Base-by-base conservation (phyloP, 1,140 invertebrate genomes). In the Hypsibius dujardini region DNA sequence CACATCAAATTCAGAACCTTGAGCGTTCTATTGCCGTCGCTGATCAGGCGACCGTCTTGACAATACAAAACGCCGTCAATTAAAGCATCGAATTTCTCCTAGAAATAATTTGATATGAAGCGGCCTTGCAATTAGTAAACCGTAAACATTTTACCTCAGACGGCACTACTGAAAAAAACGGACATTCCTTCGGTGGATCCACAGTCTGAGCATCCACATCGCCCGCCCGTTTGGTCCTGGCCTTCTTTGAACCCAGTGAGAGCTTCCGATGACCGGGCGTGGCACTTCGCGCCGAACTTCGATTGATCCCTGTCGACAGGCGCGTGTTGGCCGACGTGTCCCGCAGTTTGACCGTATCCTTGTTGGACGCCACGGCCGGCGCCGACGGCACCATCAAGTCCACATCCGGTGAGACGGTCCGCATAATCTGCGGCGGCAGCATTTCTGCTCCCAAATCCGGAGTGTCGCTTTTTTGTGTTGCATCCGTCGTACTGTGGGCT, bases 11-110 rank as follows among this genome's bases (percentile, higher is more conserved):
- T 67, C 3, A 67, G 42, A 42, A 67, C 62, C 62, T 67, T 67
- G 3, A 67, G 62, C 3, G 12, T 67, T 12, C 62, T 12, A 45
- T 67, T 67, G 62, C 62, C 62, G 45, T 67, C 62, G 42, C 62
- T 15, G 45, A 67, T 42, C 7, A 67, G 12, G 3, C 62, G 12
- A 67, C 45, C 62, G 62, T 3, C 12, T 15, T 12, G 3, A 3
- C 3, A 7, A 12, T 15, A 12, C 3, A 67, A 15, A 3, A 67
- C 42, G 12, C 62, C 62, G 42, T 67, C 62, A 3, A 67, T 12
- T 67, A 67, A 67, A 7, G 62, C 62, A 42, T 67, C 42, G 42
- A 67, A 67, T 42, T 45, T 12, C 42, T 67, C 62, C 62, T 67
- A 42, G 42, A 67, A 42, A 12, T 28, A 28, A 28, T 28, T 28